Percentiles rank a stretch among this genome's conserved stretches.
Conservation (phyloP, 1,140 invertebrate genomes). For the Aplysia californica region DNA sequence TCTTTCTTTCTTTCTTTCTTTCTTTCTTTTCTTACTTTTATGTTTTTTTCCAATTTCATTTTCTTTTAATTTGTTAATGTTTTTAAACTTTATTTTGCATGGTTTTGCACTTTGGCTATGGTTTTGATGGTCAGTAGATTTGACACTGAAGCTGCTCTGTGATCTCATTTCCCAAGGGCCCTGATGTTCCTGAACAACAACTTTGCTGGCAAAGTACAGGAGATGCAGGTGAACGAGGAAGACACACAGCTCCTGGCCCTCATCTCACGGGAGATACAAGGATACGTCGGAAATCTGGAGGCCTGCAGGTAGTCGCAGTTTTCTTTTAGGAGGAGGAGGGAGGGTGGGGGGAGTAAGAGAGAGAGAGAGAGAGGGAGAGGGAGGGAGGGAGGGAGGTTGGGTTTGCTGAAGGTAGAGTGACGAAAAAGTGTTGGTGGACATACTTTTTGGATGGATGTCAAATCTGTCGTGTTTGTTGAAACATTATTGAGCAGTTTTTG, state of each 20-base stretch:
- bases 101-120: no score
- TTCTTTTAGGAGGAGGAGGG: not conserved
- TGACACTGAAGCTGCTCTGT: not conserved
- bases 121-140: no score
- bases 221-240: slow-evolving; percentile 75
- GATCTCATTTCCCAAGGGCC: slow-evolving; percentile 73
- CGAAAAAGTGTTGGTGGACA: no score
- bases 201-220: slow-evolving; percentile 83
- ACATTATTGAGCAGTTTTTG: no score
- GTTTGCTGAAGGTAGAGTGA: no score
- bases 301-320: slow-evolving; percentile 72
- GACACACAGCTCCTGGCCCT: slow-evolving; percentile 84
- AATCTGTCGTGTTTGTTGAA: no score
- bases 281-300: slow-evolving; percentile 86
- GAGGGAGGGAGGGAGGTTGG: not conserved
- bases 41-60: no score
- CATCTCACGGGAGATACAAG: slow-evolving; percentile 84
- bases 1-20: no score
- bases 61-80: no score
- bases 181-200: slow-evolving; percentile 90
- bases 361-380: not conserved
- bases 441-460: no score
- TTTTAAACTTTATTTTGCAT: no score
- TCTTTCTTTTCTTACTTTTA: no score
- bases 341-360: not conserved